Evolutionary conservation across 2,113 vertebrate species (phyloP), one percentile per base, ranked within the genome.

Genomic region (Triplophysa dalaica): DNA sequence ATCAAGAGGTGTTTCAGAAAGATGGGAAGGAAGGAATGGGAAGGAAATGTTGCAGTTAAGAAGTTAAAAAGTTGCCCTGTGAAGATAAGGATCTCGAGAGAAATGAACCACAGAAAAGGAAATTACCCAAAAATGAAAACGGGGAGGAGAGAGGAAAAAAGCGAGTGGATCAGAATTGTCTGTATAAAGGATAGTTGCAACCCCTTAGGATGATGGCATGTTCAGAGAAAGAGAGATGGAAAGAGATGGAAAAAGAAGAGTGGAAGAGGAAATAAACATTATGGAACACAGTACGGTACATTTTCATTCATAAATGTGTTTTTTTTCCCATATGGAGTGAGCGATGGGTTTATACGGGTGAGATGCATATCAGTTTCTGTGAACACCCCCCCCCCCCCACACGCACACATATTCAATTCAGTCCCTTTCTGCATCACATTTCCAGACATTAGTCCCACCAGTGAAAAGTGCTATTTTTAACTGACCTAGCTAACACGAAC

Each of bases 401-500:
- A 22, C 70, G 72, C 80, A 82, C 85, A 85, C 85, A 83, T 81
- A 84, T 6, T 38, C 16, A 52, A 76, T 76, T 76, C 74, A 76
- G 62, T 76, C 74, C 74, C 74, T 76, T 65, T 76, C 60, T 76
- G 74, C 43, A 76, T 76, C 88, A 70, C 85, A 90, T 90, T 90
- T 87, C 87, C 85, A 89, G 85, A 88, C 84, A 90, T 90, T 86
- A 90, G 89, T 88, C 87, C 89, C 87, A 89, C 75, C 88, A 17
- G 79, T 79, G 86, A 87, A 67, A 88, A 21, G 79, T 77, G 86
- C 90, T 92, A 91, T 92, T 90, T 91, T 87, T 92, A 90, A 85
- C 90, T 90, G 91, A 90, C 91, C 91, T 78, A 90, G 81, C 89
- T 83, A 87, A 83, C 85, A 64, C 82, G 38, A 29, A 72, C 22